Percentiles rank a stretch among this genome's conserved stretches.
Conservation (phyloP, 2,113 vertebrate genomes). For the Eurystomus gularis region DNA sequence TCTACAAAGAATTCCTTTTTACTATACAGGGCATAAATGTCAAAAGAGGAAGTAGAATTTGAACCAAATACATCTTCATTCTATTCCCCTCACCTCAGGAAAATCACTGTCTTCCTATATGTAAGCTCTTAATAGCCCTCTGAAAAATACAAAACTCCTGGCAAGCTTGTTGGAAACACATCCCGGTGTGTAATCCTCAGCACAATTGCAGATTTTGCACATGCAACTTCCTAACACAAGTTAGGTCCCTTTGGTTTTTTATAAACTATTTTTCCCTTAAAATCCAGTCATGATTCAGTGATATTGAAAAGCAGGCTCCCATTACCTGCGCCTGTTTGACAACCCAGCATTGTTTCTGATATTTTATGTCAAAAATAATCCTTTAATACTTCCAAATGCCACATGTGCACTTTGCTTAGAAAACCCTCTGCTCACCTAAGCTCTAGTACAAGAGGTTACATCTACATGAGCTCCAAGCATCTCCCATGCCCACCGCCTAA, state of each 20-base stretch:
- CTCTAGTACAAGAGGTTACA: slow-evolving; percentile 22
- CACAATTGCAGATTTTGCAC: neutral
- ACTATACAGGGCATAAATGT: neutral
- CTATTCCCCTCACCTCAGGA: neutral
- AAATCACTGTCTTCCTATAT: neutral
- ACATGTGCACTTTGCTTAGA: neutral
- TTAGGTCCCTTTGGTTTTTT: neutral
- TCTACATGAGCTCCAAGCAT: neutral
- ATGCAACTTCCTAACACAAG: neutral
- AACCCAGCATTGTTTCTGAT: neutral
- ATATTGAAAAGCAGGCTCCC: neutral
- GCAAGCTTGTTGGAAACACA: neutral
- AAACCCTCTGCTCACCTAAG: neutral
- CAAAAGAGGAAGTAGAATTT: neutral
- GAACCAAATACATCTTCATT: neutral
- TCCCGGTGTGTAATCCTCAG: neutral
- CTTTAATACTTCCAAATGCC: slow-evolving; percentile 33
- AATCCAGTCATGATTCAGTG: neutral
- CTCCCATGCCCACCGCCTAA: neutral
- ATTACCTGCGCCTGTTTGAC: neutral
- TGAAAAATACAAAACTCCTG: neutral
- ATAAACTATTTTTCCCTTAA: neutral
- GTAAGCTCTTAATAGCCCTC: neutral
- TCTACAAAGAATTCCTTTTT: neutral
- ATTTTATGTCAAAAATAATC: slow-evolving; percentile 50